Evolutionary conservation across 2,797 vertebrate species (phyloP).

Genomic region (Carcharodon carcharias): DNA sequence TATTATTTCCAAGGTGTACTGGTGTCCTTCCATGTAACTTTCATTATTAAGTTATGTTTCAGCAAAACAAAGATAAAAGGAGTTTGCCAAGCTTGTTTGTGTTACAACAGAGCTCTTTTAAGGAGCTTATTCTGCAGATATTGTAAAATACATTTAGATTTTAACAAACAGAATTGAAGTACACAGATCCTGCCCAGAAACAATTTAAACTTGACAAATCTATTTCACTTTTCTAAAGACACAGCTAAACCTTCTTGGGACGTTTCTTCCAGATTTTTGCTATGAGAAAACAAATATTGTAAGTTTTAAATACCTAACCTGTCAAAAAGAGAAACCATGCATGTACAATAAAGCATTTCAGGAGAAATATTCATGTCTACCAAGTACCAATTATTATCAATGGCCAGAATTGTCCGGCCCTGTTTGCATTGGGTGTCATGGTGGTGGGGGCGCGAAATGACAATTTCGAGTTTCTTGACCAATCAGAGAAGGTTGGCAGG

Average conservation of each 20-base stretch:
- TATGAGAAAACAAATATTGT: not conserved
- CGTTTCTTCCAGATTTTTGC: not conserved
- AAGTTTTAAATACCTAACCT: not conserved
- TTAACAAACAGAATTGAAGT: not conserved
- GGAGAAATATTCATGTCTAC: not conserved
- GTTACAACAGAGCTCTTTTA: not conserved
- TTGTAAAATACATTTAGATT: not conserved
- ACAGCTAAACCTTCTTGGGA: not conserved
- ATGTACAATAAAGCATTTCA: not conserved
- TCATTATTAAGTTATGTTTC: not conserved
- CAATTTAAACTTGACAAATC: not conserved
- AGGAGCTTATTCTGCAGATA: not conserved
- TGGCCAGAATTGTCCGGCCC: too few species aligned
- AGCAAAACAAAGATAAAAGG: not conserved
- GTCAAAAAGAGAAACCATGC: not conserved
- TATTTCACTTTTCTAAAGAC: not conserved
- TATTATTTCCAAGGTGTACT: not conserved
- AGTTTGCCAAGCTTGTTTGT: not conserved
- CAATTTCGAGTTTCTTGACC: too few species aligned
- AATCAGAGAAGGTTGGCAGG: too few species aligned
- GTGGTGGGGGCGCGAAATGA: too few species aligned
- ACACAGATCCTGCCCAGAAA: not conserved
- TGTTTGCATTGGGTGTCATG: too few species aligned
- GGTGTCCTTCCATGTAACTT: not conserved
- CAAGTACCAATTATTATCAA: not conserved